Evolutionary conservation across 2,113 vertebrate species (phyloP), one percentile per base, ranked within the genome.

Genomic region (Dasyornis broadbenti): DNA sequence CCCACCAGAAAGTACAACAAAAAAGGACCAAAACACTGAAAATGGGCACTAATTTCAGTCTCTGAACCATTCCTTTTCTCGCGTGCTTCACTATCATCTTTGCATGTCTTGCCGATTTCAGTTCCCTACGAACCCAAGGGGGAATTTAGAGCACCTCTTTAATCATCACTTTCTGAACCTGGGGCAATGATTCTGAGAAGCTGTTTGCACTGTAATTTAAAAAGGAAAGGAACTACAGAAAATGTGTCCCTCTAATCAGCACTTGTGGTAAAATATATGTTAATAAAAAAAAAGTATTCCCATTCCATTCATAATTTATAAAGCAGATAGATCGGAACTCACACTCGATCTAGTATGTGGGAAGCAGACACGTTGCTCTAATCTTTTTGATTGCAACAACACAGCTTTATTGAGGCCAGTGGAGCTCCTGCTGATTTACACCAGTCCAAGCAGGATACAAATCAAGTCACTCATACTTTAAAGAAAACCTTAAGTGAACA

Each of bases 291-390:
- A 73, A 66, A 35, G 37, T 83, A 93, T 90, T 95, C 71, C 56
- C 60, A 70, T 94, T 93, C 27, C 39, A 93, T 94, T 92, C 59
- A 95, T 92, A 88, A 93, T 95, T 91, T 66, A 90, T 96, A 78
- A 83, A 88, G 44, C 28, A 75, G 64, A 82, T 44, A 71, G 65
- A 63, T 81, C 0, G 0, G 71, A 92, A 90, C 21, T 81, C 56
- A 49, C 15, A 44, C 21, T 44, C 5, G 15, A 10, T 56, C 30
- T 18, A 78, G 15, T 3, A 1, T 44, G n/a, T 18, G 20, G 45
- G 64, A 93, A 90, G 52, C 28, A 89, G 72, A 60, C 39, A 45
- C 12, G 13, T 64, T 69, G 22, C 11, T 85, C 31, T 63, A 69
- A 80, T n/a, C 27, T 70, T 86, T 91, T 47, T 52, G 24, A 64